These are phyloP conservation scores for Zootermopsis nevadensis DNA, from an alignment of 2,888 invertebrate species.

Conservation along the genomic window DNA sequence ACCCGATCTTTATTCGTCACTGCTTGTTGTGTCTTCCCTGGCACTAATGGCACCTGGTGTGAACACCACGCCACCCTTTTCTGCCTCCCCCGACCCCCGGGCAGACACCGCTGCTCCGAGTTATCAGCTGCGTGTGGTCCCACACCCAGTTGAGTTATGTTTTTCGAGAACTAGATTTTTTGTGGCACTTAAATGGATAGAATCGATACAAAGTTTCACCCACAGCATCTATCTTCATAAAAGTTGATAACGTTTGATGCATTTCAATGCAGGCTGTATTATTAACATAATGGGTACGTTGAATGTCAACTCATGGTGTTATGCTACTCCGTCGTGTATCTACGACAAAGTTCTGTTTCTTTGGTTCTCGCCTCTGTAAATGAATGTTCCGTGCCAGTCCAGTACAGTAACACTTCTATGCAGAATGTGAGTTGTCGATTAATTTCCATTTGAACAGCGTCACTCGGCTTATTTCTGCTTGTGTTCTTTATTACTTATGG, in stretches of 20 bases:
- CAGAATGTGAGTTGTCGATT: neutral
- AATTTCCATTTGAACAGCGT: neutral
- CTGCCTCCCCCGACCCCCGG: neutral
- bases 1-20: neutral
- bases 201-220: neutral
- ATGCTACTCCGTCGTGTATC: neutral
- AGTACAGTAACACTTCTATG: neutral
- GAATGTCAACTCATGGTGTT: conserved; percentile 23
- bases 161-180: neutral
- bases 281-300: conserved; percentile 21
- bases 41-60: conserved; percentile 9
- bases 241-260: conserved; percentile 13
- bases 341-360: neutral
- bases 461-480: too few species aligned
- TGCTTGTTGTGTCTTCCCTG: conserved; percentile 12
- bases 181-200: neutral
- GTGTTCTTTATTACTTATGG: too few species aligned
- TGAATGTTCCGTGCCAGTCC: neutral
- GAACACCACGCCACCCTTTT: neutral
- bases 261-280: conserved; percentile 18
- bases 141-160: conserved; percentile 1
- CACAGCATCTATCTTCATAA: conserved; percentile 9
- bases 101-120: neutral
- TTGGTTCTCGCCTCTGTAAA: neutral
- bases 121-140: neutral